phyloP scores from a whole-genome alignment of 64 coral and sea anemone species.

The Exaiptasia diaphana region DNA sequence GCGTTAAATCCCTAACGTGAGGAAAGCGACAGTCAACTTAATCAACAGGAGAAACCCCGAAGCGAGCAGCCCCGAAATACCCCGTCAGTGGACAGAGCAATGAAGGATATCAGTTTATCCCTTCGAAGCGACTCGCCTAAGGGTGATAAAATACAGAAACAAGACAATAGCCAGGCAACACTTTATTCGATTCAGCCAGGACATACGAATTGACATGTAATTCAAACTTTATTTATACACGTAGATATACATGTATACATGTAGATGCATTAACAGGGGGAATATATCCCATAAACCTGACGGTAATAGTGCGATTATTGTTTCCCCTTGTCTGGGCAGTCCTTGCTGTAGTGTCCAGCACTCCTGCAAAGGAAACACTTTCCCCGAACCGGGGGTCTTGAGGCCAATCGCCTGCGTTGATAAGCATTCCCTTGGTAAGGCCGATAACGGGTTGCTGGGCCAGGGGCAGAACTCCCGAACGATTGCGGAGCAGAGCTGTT shows the following conservation, averaged over 20 bases:
- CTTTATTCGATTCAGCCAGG: too few species aligned
- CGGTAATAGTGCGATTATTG: too few species aligned
- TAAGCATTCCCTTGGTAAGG: too few species aligned
- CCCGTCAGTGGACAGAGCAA: neutral
- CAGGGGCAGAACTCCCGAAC: too few species aligned
- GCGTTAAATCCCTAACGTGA: too few species aligned
- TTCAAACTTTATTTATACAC: neutral
- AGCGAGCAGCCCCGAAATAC: constrained; percentile 11
- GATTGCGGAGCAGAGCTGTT: too few species aligned
- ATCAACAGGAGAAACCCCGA: neutral
- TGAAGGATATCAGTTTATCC: constrained; percentile 15
- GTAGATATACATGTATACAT: neutral
- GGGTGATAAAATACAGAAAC: too few species aligned
- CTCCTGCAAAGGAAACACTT: neutral
- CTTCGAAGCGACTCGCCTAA: neutral
- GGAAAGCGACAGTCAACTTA: neutral
- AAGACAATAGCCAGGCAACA: too few species aligned
- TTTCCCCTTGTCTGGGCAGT: neutral
- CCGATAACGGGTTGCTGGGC: too few species aligned
- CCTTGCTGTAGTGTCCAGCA: neutral
- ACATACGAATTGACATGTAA: neutral
- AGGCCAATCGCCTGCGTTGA: neutral
- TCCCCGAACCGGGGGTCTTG: neutral
- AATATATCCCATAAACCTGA: too few species aligned
- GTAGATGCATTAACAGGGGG: neutral